Base-by-base conservation (phyloP, 2,888 invertebrate genomes). In the Lasioglossum lativentre region DNA sequence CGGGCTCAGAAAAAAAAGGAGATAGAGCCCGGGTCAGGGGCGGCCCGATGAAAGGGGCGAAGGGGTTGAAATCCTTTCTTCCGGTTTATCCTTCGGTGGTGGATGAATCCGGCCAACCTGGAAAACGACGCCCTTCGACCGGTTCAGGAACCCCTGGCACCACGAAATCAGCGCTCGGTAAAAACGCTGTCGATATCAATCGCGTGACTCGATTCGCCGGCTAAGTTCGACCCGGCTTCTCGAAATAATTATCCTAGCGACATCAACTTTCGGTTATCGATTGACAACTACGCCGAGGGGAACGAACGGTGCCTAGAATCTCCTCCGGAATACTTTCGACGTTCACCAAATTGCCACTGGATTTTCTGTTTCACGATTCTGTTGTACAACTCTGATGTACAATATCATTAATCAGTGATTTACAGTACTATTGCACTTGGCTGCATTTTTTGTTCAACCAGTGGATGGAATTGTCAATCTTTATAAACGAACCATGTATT, bases 61-160 rank as follows among this genome's bases (percentile, higher is more conserved):
- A 63, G 71, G 42, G 71, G 30, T 52, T 34, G 66, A 45, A 45
- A 70, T 77, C 88, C 85, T 88, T 86, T 88, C 87, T 80, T 87
- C 75, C 83, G 84, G 88, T 85, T 86, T 78, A 89, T 84, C 76
- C 82, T 34, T 80, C 80, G 71, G 72, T 71, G 74, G 71, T 30
- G 78, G 78, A 66, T 30, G 59, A 30, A 78, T 85, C 81, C 78
- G 75, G 72, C 73, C 77, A 72, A 52, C 34, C 79, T 59, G 27
- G 59, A 5, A 59, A 30, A 63, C 59, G 59, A n/a, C 56, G n/a
- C 56, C n/a, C n/a, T 56, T n/a, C n/a, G 52, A 56, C 23, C 52
- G 52, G n/a, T 56, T 56, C 56, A 0, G 56, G 56, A n/a, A n/a
- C 56, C n/a, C n/a, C 2, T 56, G n/a, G 12, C 12, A n/a, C n/a